Evolutionary conservation across 2,888 invertebrate genomes (phyloP), one percentile per base, ranked within the genome.

Genomic region (Cantharis rustica): DNA sequence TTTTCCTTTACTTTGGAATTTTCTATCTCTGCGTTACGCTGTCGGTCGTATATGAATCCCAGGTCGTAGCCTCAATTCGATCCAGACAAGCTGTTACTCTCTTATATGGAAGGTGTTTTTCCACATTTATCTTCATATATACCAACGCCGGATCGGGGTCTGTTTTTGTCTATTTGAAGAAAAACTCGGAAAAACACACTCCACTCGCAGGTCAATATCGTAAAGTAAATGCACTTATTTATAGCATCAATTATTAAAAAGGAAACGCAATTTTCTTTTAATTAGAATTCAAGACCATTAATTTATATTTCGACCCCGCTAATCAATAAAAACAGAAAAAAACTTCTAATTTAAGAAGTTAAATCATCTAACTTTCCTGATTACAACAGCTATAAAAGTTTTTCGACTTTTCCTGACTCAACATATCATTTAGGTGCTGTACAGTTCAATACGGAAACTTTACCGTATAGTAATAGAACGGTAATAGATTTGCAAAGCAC

Each of bases 61-160:
- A 75, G 75, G 73, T 69, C 78, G 81, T 80, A 81, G 79, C 81
- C 83, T 82, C 82, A 79, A 82, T 83, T 83, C 84, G 81, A 85
- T 84, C 83, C 83, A 81, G 82, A 82, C 83, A 84, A 84, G 84
- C 84, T 84, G 84, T 72, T 75, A 73, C 78, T 73, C 71, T 77
- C 68, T 73, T 78, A 78, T 75, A 75, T 73, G 68, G 78, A 68
- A 78, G 78, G 75, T 75, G 73, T 75, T 75, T 78, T 77, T 75
- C 77, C 69, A 75, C 77, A 77, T 75, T 77, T 77, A 75, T 77
- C 77, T 77, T 77, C 77, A 75, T 72, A 77, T 75, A 77, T 61
- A 47, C 77, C 69, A 72, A 77, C 62, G 68, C 47, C 68, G 68
- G 61, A 61, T 62, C 72, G 31, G 77, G 73, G 61, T 77, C 72